These are phyloP conservation scores for Caradrina kadenii DNA, from an alignment of 2,888 invertebrate genomes.

Conservation along the genomic window DNA sequence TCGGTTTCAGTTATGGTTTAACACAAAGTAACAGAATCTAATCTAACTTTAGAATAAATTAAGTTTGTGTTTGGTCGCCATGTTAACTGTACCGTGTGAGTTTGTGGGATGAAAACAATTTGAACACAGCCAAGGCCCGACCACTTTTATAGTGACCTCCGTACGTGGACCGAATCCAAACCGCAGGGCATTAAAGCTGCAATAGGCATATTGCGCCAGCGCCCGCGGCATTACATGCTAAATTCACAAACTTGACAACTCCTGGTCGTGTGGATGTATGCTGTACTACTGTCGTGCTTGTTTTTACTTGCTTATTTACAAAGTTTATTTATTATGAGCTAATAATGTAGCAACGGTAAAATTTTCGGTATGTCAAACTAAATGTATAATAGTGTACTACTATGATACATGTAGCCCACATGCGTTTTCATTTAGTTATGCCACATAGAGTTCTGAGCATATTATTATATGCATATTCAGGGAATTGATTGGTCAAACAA, in stretches of 20 bases:
- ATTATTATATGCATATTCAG: neutral
- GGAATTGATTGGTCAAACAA: conserved; percentile 28
- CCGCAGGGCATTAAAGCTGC: conserved; percentile 84
- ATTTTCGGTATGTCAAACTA: neutral
- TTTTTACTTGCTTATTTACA: conserved; percentile 15
- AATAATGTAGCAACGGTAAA: conserved; percentile 11
- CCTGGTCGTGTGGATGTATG: conserved; percentile 55
- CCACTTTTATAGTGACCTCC: conserved; percentile 83
- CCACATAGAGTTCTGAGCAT: neutral
- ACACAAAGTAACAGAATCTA: conserved; percentile 61
- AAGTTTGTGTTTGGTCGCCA: conserved; percentile 70
- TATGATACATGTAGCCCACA: neutral
- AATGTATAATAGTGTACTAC: neutral
- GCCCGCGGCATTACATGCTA: conserved; percentile 71
- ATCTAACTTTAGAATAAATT: conserved; percentile 69
- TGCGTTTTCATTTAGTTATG: conserved; percentile 9
- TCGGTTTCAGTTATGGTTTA: conserved; percentile 56
- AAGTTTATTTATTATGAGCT: conserved; percentile 31
- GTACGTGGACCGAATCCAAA: conserved; percentile 86
- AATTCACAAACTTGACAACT: conserved; percentile 74
- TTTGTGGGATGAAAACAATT: conserved; percentile 85
- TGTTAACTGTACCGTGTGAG: conserved; percentile 74
- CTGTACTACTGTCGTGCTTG: conserved; percentile 28
- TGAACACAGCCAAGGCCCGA: conserved; percentile 76
- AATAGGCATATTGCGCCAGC: conserved; percentile 80